phyloP scores from a whole-genome alignment of 2,797 vertebrate species.

The Pelodytes ibericus region DNA sequence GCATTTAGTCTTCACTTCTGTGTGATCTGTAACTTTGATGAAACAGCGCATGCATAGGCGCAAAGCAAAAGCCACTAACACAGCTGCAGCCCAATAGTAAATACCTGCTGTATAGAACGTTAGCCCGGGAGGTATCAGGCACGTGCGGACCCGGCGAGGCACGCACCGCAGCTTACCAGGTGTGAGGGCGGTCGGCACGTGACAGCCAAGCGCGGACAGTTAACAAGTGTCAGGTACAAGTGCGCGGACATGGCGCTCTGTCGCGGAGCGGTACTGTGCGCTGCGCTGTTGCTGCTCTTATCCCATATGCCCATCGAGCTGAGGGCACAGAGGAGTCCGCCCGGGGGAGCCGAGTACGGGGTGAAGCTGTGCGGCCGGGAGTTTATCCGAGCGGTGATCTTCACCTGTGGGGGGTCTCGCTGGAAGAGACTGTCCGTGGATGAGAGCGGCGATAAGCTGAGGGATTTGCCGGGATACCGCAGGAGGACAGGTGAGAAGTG shows the following conservation, averaged over 20 bases:
- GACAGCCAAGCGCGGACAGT: background rate
- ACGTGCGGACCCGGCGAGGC: background rate
- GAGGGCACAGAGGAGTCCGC: conserved; percentile 26
- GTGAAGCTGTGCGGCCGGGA: conserved; percentile 86
- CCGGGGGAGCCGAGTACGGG: conserved; percentile 62
- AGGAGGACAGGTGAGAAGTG: conserved; percentile 26
- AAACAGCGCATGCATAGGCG: no score
- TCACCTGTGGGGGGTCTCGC: conserved; percentile 85
- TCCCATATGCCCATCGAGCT: conserved; percentile 20
- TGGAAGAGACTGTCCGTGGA: conserved; percentile 73
- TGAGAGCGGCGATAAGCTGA: background rate
- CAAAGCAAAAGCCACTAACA: no score
- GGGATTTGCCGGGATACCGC: background rate
- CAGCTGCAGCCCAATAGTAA: no score
- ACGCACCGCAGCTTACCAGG: background rate
- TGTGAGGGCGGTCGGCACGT: background rate
- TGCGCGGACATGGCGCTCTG: conserved; percentile 23
- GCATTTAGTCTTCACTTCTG: no score
- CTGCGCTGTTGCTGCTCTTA: conserved; percentile 22
- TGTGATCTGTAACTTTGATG: no score
- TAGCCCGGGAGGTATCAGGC: no score
- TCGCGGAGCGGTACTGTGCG: conserved; percentile 6
- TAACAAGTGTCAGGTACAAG: background rate
- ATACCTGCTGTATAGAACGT: no score
- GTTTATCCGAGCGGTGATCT: conserved; percentile 88